Evolutionary conservation across 2,113 vertebrate species (phyloP), one percentile per base, ranked within the genome.

Genomic region (Lophotis ruficrista): DNA sequence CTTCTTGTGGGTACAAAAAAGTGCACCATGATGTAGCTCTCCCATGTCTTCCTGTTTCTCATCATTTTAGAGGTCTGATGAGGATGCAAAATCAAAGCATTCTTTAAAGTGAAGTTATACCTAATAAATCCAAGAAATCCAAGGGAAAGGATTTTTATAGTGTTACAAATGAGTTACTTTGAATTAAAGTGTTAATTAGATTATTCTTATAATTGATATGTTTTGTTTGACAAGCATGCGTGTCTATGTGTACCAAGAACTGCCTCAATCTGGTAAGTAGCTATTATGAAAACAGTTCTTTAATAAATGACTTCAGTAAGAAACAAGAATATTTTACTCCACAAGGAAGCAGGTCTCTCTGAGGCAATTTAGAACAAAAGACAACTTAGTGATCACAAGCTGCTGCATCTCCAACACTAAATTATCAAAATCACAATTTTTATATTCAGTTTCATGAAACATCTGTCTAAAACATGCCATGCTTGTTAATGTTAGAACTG

Each of bases 381-480:
- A 47, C 33, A 89, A 35, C 19, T 79, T 61, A 79, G 41, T 16
- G 31, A 85, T 70, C 41, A 68, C 9, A 70, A 54, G 35, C 9
- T 68, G 13, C n/a, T 68, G 50, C 47, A 57, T 72, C 61, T 75
- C 37, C 37, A 71, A 38, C 38, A 77, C 23, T 87, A 72, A 76
- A 92, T 81, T 27, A 77, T 31, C 18, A 70, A 83, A 96, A 69
- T 45, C 6, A 4, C 0, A 33, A 33, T 68, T 87, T 90, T 87
- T 79, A 61, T 60, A 51, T 65, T 28, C 47, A 71, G 8, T 65
- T 76, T 89, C 60, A 79, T 37, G 50, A 89, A 87, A 3, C 17
- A 73, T 53, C 15, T 58, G 5, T 35, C 60, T 84, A 68, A 93
- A 93, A 79, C 28, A 87, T 1, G 1, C 4, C 0, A 0, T 50